Conservation (phyloP, 92 coral and sea anemone genomes). For the Epizoanthus scotinus region DNA sequence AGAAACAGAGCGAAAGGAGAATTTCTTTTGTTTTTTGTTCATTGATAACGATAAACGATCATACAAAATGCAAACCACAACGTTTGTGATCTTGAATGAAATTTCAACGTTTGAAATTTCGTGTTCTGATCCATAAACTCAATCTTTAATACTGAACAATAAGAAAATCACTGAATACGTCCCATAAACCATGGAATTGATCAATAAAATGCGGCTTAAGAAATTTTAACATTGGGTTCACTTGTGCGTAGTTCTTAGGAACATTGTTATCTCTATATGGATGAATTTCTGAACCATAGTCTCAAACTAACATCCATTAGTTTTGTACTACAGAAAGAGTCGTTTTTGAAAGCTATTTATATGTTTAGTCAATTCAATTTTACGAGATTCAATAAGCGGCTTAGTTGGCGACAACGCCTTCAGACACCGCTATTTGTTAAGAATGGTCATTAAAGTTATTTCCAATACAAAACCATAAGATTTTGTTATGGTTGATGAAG, state of each 20-base stretch:
- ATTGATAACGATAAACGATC: background rate
- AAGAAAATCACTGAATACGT: no score
- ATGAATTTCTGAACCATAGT: no score
- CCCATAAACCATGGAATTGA: no score
- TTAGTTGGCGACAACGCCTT: background rate
- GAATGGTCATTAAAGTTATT: background rate
- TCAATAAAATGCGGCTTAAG: background rate
- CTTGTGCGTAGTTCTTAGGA: background rate
- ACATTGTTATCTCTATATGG: background rate
- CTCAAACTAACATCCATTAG: no score
- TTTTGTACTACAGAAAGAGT: background rate
- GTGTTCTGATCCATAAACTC: background rate
- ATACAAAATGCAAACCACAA: background rate
- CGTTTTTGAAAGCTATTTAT: background rate
- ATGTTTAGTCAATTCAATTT: no score
- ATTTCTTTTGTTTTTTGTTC: background rate
- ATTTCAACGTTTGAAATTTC: background rate
- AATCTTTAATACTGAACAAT: background rate
- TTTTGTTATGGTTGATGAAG: no score
- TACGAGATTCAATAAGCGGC: background rate
- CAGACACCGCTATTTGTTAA: constrained; percentile 14
- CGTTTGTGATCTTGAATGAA: background rate
- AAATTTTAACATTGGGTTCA: background rate
- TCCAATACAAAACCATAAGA: background rate
- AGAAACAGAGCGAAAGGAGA: no score